Evolutionary conservation across 1,140 invertebrate species (phyloP).

Genomic region (Eupeodes corollae): DNA sequence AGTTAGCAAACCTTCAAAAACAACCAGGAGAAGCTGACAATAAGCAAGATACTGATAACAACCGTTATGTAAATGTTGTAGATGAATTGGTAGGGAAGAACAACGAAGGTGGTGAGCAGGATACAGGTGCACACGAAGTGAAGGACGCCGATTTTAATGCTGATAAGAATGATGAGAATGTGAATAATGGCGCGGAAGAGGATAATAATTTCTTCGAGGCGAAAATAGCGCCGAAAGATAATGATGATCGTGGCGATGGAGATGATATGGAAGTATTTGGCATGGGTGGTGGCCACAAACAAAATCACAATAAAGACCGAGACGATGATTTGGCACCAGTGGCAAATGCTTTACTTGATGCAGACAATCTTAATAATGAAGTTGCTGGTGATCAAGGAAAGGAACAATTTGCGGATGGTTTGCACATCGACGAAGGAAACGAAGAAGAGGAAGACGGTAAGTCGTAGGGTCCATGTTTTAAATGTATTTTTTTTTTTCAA

Average conservation of each 20-base stretch:
- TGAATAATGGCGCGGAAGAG: constrained; percentile 27
- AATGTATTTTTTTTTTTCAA: background rate
- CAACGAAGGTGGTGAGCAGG: constrained; percentile 6
- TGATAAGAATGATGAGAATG: constrained; percentile 24
- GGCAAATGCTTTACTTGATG: constrained; percentile 24
- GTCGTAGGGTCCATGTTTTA: background rate
- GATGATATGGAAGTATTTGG: constrained; percentile 18
- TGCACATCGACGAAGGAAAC: constrained; percentile 25
- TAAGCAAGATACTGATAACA: constrained; percentile 21
- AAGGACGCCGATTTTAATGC: constrained; percentile 20
- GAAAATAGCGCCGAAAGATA: constrained; percentile 12
- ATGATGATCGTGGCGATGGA: constrained; percentile 18
- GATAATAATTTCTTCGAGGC: constrained; percentile 27
- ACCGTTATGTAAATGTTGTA: constrained; percentile 29
- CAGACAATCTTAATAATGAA: constrained; percentile 33
- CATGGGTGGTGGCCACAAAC: background rate
- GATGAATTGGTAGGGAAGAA: constrained; percentile 23
- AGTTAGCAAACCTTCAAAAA: no score
- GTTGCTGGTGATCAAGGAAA: constrained; percentile 33
- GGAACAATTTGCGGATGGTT: constrained; percentile 25
- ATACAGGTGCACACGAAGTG: constrained; percentile 33
- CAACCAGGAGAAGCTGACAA: constrained; percentile 8
- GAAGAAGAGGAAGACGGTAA: constrained; percentile 35
- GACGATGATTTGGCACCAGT: constrained; percentile 30
- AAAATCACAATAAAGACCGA: constrained; percentile 2